Base-by-base conservation (phyloP, 2,888 invertebrate species). In the Pandemis heparana region DNA sequence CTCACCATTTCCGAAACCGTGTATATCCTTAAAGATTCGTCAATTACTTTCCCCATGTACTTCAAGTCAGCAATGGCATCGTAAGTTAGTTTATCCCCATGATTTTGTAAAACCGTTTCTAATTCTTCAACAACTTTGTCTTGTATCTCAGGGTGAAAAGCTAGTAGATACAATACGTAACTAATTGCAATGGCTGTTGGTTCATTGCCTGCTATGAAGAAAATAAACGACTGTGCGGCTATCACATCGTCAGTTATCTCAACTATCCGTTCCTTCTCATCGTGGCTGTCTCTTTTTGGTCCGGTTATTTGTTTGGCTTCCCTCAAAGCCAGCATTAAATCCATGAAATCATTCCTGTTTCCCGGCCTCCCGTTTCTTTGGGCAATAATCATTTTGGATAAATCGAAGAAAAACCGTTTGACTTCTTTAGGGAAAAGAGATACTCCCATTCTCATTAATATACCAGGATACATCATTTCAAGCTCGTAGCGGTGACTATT, bases 71-170 rank as follows among this genome's bases (percentile, higher is more conserved):
- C 7, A 38, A 71, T 32, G 0, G 48, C 32, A 0, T 51, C 65
- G 10, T 48, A 39, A 5, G 65, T 51, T 51, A 65, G 4, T 23
- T 46, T 7, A 3, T 38, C 60, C 6, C 23, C 46, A 48, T 63
- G 63, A 3, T 32, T 46, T 9, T 63, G 14, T 32, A 63, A 41
- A 46, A 63, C 60, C 6, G 0, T 14, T 3, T 23, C 5, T 12
- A 56, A 12, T 12, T 76, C 76, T 39, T 32, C 46, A 12, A 67
- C 16, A 1, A 76, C 23, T 67, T 48, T 71, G 6, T 76, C 71
- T 10, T 76, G 76, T 1, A 76, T 63, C 1, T 71, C 75, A n/a
- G 66, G 75, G 32, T 76, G 53, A 0, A 65, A 16, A 48, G 76
- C 76, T 6, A 76, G 51, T 18, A 66, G 61, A 66, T 75, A n/a